Percentiles rank a stretch among this genome's conserved stretches.
Evolutionary conservation across 2,797 vertebrate species (phyloP).

Genomic region (Trachurus trachurus): DNA sequence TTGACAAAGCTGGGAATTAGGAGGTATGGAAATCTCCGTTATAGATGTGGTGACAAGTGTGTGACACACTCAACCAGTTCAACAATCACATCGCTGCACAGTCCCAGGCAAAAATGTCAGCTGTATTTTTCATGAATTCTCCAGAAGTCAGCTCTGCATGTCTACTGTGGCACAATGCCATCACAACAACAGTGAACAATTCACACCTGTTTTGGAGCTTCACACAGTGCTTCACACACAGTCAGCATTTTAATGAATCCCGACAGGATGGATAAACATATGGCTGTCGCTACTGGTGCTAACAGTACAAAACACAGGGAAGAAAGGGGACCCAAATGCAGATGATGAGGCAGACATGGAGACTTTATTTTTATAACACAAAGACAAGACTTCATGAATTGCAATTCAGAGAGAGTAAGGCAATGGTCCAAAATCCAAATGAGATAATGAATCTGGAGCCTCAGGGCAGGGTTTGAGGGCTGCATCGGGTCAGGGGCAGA

Average conservation of each 20-base stretch:
- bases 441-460: no score
- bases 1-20: conserved; percentile 11
- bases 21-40: conserved; percentile 12
- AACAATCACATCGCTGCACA: not conserved
- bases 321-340: no score
- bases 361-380: no score
- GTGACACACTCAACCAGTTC: not conserved
- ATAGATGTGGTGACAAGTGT: not conserved
- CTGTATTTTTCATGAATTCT: not conserved
- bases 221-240: conserved; percentile 13
- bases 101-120: not conserved
- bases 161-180: not conserved
- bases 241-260: conserved; percentile 12
- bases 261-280: no score
- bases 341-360: no score
- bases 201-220: conserved; percentile 12
- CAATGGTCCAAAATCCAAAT: no score
- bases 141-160: not conserved
- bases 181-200: conserved; percentile 3
- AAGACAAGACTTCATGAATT: no score
- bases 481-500: no score
- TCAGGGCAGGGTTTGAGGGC: no score
- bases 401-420: no score
- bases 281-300: no score
- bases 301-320: no score